Percentiles rank a stretch among this genome's conserved stretches.
Conservation (phyloP, 2,113 vertebrate genomes). For the Pyrgilauda ruficollis region DNA sequence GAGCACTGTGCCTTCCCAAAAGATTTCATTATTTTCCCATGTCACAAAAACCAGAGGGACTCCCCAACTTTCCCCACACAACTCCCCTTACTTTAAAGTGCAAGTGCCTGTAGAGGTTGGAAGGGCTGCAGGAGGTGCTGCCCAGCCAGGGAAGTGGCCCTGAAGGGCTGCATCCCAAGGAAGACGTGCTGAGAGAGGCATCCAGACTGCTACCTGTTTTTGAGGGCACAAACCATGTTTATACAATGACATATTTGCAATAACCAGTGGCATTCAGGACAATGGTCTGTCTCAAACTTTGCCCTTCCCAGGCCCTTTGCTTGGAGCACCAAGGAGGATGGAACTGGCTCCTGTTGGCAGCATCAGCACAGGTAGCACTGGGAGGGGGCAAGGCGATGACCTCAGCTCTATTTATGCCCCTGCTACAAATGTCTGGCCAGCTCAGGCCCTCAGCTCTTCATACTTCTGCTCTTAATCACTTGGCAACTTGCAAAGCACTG, state of each 20-base stretch:
- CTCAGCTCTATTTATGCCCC: constrained; percentile 40
- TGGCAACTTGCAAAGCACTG: constrained; percentile 19
- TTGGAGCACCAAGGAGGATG: not conserved
- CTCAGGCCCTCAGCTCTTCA: constrained; percentile 16
- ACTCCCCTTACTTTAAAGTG: not conserved
- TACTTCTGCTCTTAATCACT: constrained; percentile 56
- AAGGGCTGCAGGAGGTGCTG: not conserved
- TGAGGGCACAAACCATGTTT: constrained; percentile 22
- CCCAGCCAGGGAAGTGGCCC: not conserved
- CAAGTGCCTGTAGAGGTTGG: not conserved
- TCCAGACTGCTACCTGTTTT: constrained; percentile 3
- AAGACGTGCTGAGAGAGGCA: not conserved
- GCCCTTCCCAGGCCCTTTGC: not conserved
- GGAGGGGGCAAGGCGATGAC: not conserved
- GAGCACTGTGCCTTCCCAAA: not conserved
- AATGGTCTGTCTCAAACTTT: not conserved
- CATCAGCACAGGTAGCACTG: not conserved
- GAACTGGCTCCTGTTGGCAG: not conserved
- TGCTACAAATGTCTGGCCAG: constrained; percentile 39
- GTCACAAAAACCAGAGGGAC: not conserved
- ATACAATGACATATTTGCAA: constrained; percentile 1
- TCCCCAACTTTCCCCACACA: not conserved
- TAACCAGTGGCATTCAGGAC: not conserved
- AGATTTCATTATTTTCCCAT: not conserved
- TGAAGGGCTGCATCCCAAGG: not conserved